phyloP scores from a whole-genome alignment of 92 coral and sea anemone genomes.

The Epizoanthus scotinus region DNA sequence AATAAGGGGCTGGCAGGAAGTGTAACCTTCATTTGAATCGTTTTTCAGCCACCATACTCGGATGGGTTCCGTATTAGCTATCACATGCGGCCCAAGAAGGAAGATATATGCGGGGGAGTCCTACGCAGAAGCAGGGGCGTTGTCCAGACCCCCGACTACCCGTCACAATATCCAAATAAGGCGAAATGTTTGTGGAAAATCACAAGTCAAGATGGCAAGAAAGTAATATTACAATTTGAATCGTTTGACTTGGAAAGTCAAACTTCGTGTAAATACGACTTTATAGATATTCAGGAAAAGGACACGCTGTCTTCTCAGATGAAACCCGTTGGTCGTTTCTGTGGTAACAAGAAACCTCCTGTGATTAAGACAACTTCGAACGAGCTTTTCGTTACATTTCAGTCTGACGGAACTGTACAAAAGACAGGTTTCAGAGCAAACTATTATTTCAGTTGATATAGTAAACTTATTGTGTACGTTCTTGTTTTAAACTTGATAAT shows the following conservation, averaged over 20 bases:
- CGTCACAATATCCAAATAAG: constrained; percentile 68
- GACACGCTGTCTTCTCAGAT: constrained; percentile 16
- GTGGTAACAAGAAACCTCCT: constrained; percentile 61
- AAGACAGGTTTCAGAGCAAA: constrained; percentile 69
- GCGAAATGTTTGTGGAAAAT: constrained; percentile 75
- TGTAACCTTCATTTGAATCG: background rate
- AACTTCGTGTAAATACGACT: constrained; percentile 71
- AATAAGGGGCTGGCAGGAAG: background rate
- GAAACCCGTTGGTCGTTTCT: constrained; percentile 73
- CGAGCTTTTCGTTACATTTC: constrained; percentile 63
- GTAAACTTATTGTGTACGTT: background rate
- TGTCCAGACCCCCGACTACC: constrained; percentile 74
- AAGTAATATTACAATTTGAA: constrained; percentile 60
- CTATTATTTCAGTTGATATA: constrained; percentile 36
- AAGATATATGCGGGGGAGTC: constrained; percentile 63
- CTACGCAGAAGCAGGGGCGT: constrained; percentile 63
- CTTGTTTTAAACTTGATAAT: too few relatives aligned
- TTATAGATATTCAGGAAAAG: constrained; percentile 55
- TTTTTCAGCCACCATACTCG: constrained; percentile 63
- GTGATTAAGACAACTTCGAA: constrained; percentile 48
- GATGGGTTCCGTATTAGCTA: constrained; percentile 60
- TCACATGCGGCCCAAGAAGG: constrained; percentile 77
- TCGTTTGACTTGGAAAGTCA: constrained; percentile 71
- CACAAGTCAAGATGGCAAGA: constrained; percentile 52
- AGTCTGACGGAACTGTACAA: constrained; percentile 78